A percentile compares a stretch with the other conserved stretches of the same genome.
phyloP scores from a whole-genome alignment of 2,888 invertebrate genomes.

The Orthosia cruda region DNA sequence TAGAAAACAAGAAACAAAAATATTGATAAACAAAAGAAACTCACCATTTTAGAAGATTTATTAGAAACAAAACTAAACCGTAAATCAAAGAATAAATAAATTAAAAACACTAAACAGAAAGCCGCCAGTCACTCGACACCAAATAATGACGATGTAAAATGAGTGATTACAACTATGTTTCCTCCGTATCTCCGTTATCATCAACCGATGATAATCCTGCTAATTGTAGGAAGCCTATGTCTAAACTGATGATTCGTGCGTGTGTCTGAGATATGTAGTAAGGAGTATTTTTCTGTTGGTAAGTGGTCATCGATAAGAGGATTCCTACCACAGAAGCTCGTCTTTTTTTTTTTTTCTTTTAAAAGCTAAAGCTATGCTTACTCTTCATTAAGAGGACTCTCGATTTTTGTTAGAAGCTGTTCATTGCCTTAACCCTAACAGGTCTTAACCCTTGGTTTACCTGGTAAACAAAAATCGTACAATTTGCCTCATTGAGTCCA shows the following conservation, averaged over 20 bases:
- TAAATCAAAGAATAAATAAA: conserved; percentile 18
- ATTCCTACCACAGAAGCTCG: too few species aligned
- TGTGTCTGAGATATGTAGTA: conserved; percentile 46
- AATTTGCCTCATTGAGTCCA: too few species aligned
- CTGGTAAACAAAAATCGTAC: too few species aligned
- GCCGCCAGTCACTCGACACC: conserved; percentile 49
- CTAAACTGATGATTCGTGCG: conserved; percentile 45
- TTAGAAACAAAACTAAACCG: conserved; percentile 17
- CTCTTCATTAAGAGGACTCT: too few species aligned
- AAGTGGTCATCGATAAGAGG: too few species aligned
- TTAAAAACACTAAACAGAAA: conserved; percentile 38
- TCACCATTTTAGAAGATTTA: conserved; percentile 39
- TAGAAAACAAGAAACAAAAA: not conserved
- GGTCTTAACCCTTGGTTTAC: too few species aligned
- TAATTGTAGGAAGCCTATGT: conserved; percentile 21
- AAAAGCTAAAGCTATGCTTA: too few species aligned
- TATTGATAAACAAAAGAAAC: conserved; percentile 25
- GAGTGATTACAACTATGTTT: conserved; percentile 40
- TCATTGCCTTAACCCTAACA: too few species aligned
- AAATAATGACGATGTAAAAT: conserved; percentile 63
- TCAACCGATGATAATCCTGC: conserved; percentile 45
- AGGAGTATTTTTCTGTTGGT: not conserved
- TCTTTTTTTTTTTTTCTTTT: too few species aligned
- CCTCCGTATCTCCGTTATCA: conserved; percentile 54
- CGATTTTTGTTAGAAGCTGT: too few species aligned